Percentiles rank a stretch among this genome's conserved stretches.
Conservation (phyloP, 2,888 invertebrate species). For the Cynaeus angustus region DNA sequence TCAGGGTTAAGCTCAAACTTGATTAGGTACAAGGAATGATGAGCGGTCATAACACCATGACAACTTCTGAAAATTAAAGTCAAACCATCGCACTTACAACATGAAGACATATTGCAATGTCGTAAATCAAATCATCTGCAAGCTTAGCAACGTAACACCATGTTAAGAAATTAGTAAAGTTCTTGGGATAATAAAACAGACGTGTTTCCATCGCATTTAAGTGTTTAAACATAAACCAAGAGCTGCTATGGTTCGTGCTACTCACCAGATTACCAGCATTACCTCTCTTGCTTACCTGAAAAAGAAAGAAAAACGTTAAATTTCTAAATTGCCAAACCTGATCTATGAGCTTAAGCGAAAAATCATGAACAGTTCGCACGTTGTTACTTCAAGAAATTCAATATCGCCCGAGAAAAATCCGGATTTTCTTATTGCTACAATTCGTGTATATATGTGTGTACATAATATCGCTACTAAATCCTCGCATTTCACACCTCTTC, state of each 20-base stretch:
- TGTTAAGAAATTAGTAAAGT: no score
- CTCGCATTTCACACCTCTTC: constrained; percentile 38
- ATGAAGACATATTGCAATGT: no score
- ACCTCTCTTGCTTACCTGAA: constrained; percentile 27
- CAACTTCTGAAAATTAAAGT: constrained; percentile 6
- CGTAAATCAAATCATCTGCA: no score
- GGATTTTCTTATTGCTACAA: constrained; percentile 39
- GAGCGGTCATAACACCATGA: constrained; percentile 1
- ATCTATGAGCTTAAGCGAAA: constrained; percentile 1
- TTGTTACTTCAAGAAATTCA: constrained; percentile 19
- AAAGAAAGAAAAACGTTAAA: constrained; percentile 22
- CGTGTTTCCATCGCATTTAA: no score
- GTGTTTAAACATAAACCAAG: background rate
- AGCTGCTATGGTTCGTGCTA: constrained; percentile 11
- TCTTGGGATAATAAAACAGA: background rate
- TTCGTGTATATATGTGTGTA: constrained; percentile 23
- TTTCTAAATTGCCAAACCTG: constrained; percentile 7
- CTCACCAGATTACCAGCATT: constrained; percentile 23
- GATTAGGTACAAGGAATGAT: constrained; percentile 17
- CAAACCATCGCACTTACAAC: background rate
- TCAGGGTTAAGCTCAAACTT: constrained; percentile 23
- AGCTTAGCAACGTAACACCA: no score
- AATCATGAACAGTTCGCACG: constrained; percentile 3
- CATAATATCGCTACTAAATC: constrained; percentile 38
- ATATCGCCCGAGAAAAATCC: constrained; percentile 38